phyloP scores from a whole-genome alignment of 2,113 vertebrate genomes.

The Atrichornis clamosus region DNA sequence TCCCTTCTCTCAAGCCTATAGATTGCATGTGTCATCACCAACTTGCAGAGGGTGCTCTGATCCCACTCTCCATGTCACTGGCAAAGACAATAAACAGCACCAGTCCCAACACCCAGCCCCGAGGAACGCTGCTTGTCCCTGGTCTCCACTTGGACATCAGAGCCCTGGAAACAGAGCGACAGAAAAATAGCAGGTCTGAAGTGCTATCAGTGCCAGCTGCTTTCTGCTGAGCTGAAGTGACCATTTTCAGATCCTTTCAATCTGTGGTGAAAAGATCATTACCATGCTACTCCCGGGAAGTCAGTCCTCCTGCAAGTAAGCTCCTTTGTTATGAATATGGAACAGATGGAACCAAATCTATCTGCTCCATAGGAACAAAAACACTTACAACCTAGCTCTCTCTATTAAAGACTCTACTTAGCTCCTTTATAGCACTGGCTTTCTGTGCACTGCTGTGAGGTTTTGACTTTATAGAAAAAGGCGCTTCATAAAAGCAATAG shows the following conservation, averaged over 20 bases:
- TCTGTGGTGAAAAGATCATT: conserved; percentile 78
- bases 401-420: conserved; percentile 82
- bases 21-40: background rate
- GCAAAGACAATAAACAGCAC: background rate
- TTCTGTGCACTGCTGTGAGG: conserved; percentile 82
- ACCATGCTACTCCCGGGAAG: conserved; percentile 73
- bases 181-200: conserved; percentile 57
- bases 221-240: conserved; percentile 66
- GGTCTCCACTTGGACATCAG: background rate
- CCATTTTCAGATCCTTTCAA: conserved; percentile 73
- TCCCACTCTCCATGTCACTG: background rate
- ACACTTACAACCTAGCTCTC: conserved; percentile 77
- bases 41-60: background rate
- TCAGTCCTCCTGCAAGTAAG: conserved; percentile 74
- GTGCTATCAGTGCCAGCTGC: conserved; percentile 13
- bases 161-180: background rate
- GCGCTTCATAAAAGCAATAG: conserved; percentile 76
- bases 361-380: conserved; percentile 82
- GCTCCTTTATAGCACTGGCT: conserved; percentile 77
- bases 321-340: conserved; percentile 88
- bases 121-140: background rate
- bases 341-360: conserved; percentile 85
- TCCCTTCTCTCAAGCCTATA: background rate
- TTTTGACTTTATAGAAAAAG: conserved; percentile 80
- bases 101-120: background rate